Conservation (phyloP, 2,113 vertebrate genomes). For the Otis tarda region DNA sequence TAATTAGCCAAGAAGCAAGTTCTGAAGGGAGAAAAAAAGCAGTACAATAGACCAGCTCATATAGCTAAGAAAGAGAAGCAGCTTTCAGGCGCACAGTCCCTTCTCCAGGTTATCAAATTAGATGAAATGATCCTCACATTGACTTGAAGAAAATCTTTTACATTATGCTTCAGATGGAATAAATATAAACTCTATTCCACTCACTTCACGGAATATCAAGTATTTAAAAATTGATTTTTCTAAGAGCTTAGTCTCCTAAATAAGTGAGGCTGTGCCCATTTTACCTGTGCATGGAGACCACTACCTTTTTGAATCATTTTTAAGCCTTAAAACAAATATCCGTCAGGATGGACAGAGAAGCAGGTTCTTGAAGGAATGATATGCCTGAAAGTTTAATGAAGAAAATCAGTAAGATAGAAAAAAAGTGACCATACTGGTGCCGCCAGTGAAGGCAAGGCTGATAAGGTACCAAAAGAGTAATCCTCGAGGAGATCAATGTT, state of each 20-base stretch:
- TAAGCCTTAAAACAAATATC: background rate
- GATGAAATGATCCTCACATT: background rate
- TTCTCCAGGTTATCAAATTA: conserved; percentile 21
- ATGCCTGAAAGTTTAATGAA: conserved; percentile 6
- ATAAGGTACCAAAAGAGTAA: background rate
- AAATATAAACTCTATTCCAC: conserved; percentile 1
- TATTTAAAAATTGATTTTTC: conserved; percentile 7
- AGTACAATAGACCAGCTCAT: background rate
- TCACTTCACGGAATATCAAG: background rate
- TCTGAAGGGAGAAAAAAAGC: conserved; percentile 4
- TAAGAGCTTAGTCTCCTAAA: background rate
- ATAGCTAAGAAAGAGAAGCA: background rate
- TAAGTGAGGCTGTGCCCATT: background rate
- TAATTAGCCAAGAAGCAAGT: conserved; percentile 17
- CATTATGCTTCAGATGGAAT: conserved; percentile 11
- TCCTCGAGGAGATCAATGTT: background rate
- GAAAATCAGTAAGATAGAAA: background rate
- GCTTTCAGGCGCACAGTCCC: background rate
- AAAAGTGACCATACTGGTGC: background rate
- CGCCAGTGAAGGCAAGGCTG: background rate
- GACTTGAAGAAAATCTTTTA: background rate
- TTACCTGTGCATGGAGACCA: background rate
- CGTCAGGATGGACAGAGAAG: background rate
- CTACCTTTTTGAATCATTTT: background rate
- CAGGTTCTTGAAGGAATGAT: background rate